Evolutionary conservation across 30 jellyfish, hydroid and myxozoan genomes (phyloP).

Genomic region (Phacellophora camtschatica): DNA sequence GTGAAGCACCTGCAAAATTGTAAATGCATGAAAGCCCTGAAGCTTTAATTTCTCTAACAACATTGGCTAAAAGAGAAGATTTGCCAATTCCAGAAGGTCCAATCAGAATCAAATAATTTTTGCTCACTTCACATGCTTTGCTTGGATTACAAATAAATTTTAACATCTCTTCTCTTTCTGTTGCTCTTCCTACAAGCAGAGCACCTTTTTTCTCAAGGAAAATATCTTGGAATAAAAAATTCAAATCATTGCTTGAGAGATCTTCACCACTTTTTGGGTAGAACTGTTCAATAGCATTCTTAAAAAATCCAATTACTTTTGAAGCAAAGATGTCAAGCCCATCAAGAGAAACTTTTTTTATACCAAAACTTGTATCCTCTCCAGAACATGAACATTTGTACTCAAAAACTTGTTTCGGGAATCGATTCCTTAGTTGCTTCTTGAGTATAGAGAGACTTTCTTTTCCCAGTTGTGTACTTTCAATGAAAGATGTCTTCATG

Average conservation of each 20-base stretch:
- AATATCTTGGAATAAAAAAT: constrained; percentile 44
- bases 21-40: constrained; percentile 20
- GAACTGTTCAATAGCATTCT: constrained; percentile 47
- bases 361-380: constrained; percentile 19
- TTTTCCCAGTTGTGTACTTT: constrained; percentile 34
- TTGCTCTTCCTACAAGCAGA: constrained; percentile 73
- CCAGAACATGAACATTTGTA: constrained; percentile 44
- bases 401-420: constrained; percentile 57
- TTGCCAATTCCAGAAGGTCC: constrained; percentile 90
- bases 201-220: constrained; percentile 76
- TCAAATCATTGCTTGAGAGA: constrained; percentile 8
- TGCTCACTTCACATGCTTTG: not conserved
- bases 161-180: constrained; percentile 32
- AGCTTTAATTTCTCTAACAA: constrained; percentile 44
- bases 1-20: constrained; percentile 85
- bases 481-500: constrained; percentile 34
- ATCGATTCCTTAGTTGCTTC: constrained; percentile 41
- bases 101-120: constrained; percentile 45
- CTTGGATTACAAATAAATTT: constrained; percentile 3
- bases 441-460: constrained; percentile 50
- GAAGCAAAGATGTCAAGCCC: constrained; percentile 70
- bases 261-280: constrained; percentile 23
- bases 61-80: constrained; percentile 77
- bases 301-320: constrained; percentile 51
- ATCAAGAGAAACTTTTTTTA: constrained; percentile 34